Evolutionary conservation across 1,140 invertebrate species (phyloP), one percentile per base, ranked within the genome.

Genomic region (Phenacoccus solenopsis): DNA sequence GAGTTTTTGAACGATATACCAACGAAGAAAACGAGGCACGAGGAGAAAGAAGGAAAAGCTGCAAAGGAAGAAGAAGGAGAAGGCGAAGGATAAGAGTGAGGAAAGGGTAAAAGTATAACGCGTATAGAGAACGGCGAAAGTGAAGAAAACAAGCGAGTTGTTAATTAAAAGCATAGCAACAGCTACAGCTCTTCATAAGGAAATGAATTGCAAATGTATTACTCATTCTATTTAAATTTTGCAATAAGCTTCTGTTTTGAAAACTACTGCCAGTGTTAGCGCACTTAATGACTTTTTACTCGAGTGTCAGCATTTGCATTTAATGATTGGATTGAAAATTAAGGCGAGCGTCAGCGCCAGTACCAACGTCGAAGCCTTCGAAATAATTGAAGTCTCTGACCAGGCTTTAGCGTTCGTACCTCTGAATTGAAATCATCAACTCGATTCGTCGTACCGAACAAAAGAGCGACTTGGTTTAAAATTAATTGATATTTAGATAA

Each of bases 261-360:
- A 64, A 64, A 64, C 59, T 64, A 27, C 5, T 10, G 59, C 59
- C 59, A 25, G 3, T 1, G 59, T 25, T 10, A 64, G 59, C 12
- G 59, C 9, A 64, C 20, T 64, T 64, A 64, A 64, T 64, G 59
- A 64, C 59, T 64, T 64, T 64, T 27, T 64, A 64, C 59, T 64
- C 59, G 20, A 64, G 59, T 64, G 59, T 64, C 59, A 64, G 59
- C 59, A 64, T 64, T 64, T 64, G 59, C 59, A 64, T 64, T 64
- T 64, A 64, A 64, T 64, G 59, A 64, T 64, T 64, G 59, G 20
- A 64, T 59, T 59, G 7, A 59, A 59, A 16, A 20, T 59, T 59
- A 59, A 59, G 20, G 21, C 13, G 56, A n/a, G 21, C 7, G 20
- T n/a, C 7, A 59, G 5, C 22, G 59, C 25, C 9, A 20, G 21